Conservation (phyloP, 2,113 vertebrate species). For the Pedetes capensis region DNA sequence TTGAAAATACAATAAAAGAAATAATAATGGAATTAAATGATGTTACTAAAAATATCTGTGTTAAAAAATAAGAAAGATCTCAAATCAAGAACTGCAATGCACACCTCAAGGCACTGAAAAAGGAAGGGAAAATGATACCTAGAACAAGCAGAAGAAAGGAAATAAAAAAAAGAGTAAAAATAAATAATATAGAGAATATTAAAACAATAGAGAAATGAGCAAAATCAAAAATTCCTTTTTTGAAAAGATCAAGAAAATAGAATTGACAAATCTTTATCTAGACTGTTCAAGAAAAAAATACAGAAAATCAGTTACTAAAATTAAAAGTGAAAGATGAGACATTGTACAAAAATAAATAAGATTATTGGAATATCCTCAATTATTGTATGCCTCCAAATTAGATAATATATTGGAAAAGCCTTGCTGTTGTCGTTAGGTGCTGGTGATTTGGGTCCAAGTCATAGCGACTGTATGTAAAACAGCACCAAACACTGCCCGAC, state of each 20-base stretch:
- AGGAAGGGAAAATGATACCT: background rate
- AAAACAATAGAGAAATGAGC: background rate
- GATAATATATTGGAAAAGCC: no score
- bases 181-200: background rate
- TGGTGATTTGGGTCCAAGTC: no score
- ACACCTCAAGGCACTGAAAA: background rate
- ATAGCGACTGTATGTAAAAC: no score
- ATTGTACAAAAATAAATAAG: no score
- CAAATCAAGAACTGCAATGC: background rate
- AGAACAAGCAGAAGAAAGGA: background rate
- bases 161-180: no score
- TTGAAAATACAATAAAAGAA: background rate
- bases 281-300: background rate
- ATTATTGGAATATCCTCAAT: background rate
- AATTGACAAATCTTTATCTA: background rate
- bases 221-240: background rate
- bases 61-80: slow-evolving; percentile 14
- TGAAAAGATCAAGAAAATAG: background rate
- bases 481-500: no score
- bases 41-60: background rate
- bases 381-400: background rate
- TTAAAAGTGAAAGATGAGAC: no score
- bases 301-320: no score
- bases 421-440: no score
- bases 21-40: background rate